Base-by-base conservation (phyloP, 92 coral and sea anemone genomes). In the Blastomussa wellsi region DNA sequence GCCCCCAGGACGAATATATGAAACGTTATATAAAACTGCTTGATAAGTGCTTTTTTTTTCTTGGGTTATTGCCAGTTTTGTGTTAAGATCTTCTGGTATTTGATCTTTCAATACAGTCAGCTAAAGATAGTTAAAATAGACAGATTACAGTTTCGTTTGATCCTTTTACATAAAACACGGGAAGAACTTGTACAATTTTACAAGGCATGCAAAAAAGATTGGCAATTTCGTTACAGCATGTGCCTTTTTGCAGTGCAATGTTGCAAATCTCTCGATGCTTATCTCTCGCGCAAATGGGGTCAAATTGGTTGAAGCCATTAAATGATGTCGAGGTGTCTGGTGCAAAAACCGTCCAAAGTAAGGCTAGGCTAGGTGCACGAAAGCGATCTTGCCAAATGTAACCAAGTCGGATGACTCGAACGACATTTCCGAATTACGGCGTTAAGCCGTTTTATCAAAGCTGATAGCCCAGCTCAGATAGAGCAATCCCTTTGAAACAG, bases 51-150 rank as follows among this genome's bases (percentile, higher is more conserved):
- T 2, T 68, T 68, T 59, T 32, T 78, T 79, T 79, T 41, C 38
- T 71, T 70, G 86, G 86, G 78, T 11, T 22, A 42, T 24, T 51
- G 86, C 86, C 86, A 71, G 86, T 65, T 64, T 65, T 80, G 72
- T 53, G 69, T 8, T 8, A 33, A 36, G 29, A 4, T 77, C 64
- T 51, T 16, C 0, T 13, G 65, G 59, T 41, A 41, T 60, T 60
- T 79, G 55, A 60, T 76, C 62, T 48, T 28, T 76, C 26, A 33
- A 35, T 22, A 38, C 70, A 33, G 24, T 37, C 32, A 13, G 70
- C 69, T 55, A 17, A 77, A 77, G 17, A 62, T 4, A 19, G 37
- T 26, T n/a, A 78, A 57, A 37, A 57, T 26, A 59, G 24, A 60
- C 70, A 78, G 44, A 78, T 78, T 60, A 20, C 3, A n/a, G 7